Evolutionary conservation across 2,888 invertebrate species (phyloP).

Genomic region (Seira musarum): DNA sequence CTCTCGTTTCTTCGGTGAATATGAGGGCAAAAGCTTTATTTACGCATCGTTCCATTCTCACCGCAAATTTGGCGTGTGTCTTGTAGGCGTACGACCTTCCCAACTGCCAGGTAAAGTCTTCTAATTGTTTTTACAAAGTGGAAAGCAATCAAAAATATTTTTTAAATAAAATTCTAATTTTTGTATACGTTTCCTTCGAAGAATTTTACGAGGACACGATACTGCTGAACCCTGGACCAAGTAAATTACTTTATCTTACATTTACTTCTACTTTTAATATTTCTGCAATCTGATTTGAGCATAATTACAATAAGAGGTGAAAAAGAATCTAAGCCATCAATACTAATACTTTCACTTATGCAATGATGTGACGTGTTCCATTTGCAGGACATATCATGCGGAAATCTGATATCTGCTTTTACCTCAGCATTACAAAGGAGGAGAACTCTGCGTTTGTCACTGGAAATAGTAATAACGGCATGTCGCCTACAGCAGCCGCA

Average conservation of each 20-base stretch:
- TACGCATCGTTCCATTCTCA: slow-evolving; percentile 99
- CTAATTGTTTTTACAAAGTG: no score
- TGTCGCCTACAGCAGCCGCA: slow-evolving; percentile 6
- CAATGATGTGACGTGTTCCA: neutral
- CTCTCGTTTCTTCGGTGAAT: slow-evolving; percentile 98
- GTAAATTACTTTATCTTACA: no score
- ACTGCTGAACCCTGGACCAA: slow-evolving; percentile 85
- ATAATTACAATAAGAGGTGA: no score
- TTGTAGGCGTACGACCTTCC: slow-evolving; percentile 95
- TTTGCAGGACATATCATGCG: slow-evolving; percentile 95
- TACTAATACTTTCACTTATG: no score
- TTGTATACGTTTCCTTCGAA: no score
- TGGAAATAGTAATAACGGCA: slow-evolving; percentile 27
- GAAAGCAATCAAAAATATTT: no score
- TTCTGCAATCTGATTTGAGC: no score
- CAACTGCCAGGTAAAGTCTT: no score
- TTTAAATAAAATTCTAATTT: no score
- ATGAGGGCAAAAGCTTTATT: slow-evolving; percentile 99
- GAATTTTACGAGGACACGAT: slow-evolving; percentile 97
- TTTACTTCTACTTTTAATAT: no score
- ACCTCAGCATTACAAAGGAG: slow-evolving; percentile 98
- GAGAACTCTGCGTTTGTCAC: slow-evolving; percentile 90
- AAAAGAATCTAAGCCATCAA: no score
- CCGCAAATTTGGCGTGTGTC: slow-evolving; percentile 82
- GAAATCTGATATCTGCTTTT: slow-evolving; percentile 96